These are phyloP conservation scores for Poecilobothrus nobilitatus DNA, from an alignment of 2,888 invertebrate species.

Conservation along the genomic window DNA sequence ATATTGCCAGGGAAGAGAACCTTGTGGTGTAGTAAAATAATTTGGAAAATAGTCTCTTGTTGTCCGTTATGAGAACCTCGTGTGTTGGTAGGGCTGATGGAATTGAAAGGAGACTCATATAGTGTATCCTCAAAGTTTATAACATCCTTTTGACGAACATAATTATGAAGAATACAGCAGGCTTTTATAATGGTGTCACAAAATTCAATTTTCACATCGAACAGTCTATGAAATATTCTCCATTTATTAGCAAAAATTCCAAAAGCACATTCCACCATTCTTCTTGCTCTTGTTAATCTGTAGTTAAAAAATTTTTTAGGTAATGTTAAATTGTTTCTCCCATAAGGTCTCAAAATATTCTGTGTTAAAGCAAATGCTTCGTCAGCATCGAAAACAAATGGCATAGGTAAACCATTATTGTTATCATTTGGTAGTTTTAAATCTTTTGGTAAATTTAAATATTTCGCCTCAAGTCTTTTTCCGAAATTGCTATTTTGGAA, in stretches of 20 bases:
- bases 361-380: background rate
- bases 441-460: background rate
- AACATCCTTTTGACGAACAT: no score
- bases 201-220: no score
- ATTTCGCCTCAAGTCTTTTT: background rate
- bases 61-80: no score
- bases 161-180: no score
- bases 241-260: background rate
- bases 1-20: no score
- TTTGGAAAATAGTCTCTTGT: no score
- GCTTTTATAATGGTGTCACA: no score
- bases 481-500: background rate
- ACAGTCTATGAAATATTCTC: no score
- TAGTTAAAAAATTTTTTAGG: background rate
- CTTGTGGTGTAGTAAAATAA: no score
- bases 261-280: background rate
- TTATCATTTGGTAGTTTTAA: background rate
- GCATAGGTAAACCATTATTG: background rate
- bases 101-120: no score
- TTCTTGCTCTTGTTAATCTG: background rate
- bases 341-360: background rate
- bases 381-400: background rate
- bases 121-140: no score
- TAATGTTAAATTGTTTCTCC: background rate
- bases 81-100: no score